Conservation (phyloP, 2,888 invertebrate genomes). For the Pyrrhia umbra region DNA sequence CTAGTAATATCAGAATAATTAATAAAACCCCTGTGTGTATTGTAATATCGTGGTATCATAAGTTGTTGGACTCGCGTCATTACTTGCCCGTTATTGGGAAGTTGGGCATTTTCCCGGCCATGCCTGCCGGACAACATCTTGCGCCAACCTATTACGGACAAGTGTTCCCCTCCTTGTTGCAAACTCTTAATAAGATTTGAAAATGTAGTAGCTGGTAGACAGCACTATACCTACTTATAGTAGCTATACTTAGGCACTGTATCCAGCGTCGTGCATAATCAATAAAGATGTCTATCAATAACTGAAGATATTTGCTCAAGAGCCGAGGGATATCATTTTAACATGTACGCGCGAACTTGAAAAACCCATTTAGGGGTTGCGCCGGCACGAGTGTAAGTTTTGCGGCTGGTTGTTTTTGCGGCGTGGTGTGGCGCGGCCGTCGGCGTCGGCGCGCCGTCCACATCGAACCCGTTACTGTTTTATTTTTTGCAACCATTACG, state of each 20-base stretch:
- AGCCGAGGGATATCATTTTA: constrained; percentile 54
- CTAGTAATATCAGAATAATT: constrained; percentile 42
- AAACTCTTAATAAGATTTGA: constrained; percentile 75
- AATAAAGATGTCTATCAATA: constrained; percentile 47
- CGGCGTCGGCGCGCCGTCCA: constrained; percentile 67
- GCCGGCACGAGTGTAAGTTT: constrained; percentile 78
- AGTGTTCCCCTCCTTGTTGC: constrained; percentile 79
- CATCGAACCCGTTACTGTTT: constrained; percentile 77
- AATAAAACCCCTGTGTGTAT: constrained; percentile 57
- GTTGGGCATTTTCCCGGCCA: constrained; percentile 80
- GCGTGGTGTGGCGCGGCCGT: constrained; percentile 57
- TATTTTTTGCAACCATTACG: constrained; percentile 89
- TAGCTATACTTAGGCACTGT: background rate
- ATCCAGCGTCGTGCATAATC: constrained; percentile 2
- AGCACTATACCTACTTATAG: background rate
- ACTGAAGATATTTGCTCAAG: constrained; percentile 42
- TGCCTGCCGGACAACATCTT: constrained; percentile 85
- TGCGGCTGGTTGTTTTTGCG: constrained; percentile 84
- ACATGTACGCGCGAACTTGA: constrained; percentile 74
- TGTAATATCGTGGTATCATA: constrained; percentile 75
- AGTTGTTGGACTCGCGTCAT: constrained; percentile 82
- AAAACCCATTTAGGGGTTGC: constrained; percentile 81
- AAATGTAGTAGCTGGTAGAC: constrained; percentile 13
- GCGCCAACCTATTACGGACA: constrained; percentile 87
- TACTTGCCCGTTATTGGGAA: constrained; percentile 86